Evolutionary conservation across 1,140 invertebrate genomes (phyloP), one percentile per base, ranked within the genome.

Genomic region (Cotesia typhae): DNA sequence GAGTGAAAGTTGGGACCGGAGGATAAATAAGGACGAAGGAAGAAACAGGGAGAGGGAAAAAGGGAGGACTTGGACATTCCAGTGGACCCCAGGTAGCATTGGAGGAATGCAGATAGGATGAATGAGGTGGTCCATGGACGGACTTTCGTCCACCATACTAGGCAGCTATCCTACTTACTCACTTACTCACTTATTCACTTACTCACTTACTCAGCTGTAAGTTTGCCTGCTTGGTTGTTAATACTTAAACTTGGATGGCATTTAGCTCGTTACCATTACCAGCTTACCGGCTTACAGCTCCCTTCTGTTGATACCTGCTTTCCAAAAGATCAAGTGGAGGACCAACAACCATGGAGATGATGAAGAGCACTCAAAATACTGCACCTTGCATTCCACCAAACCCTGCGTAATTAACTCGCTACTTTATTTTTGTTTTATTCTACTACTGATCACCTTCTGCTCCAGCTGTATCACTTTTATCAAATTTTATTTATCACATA

Each of bases 61-160:
- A 37, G 52, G 14, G 20, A 36, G 35, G 17, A 41, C 68, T 20
- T 72, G 74, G 67, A 78, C 80, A 85, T 85, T 85, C 82, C 82
- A 83, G 28, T 70, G 76, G 79, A 78, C 76, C 78, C 81, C 84
- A 84, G 83, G 83, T 84, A 84, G 83, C 82, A 81, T 79, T 76
- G 78, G 76, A 79, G 83, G 83, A 85, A 85, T 85, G 83, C 79
- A 85, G 84, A 84, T 84, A 78, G 81, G 79, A 84, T 85, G 83
- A 85, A 85, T 85, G 83, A 84, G 81, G 81, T 81, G 80, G 83
- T 83, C 81, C 83, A 76, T 77, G 81, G 79, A 80, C 79, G 81
- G 79, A 80, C 79, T 78, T 78, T 76, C 80, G 80, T 69, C 55
- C 52, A 68, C 28, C 73, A 59, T 67, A 69, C 70, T 61, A 79